Percentiles rank a stretch among this genome's conserved stretches.
phyloP scores from a whole-genome alignment of 1,140 invertebrate genomes.

The Tetragonula clypearis region DNA sequence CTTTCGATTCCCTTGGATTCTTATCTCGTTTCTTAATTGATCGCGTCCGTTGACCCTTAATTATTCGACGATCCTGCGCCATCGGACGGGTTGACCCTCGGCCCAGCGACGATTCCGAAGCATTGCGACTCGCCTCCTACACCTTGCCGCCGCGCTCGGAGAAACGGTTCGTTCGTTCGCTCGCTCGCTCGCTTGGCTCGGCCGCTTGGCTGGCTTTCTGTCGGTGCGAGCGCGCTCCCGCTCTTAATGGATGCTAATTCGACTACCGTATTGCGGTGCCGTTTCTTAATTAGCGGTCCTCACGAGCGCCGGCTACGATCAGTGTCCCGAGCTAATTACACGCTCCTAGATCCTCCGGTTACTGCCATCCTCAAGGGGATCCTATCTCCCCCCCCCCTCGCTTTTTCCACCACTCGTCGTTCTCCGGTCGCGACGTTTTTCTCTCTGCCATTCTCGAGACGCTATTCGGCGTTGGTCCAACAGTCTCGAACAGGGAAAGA shows the following conservation, averaged over 20 bases:
- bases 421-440: not conserved
- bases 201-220: conserved; percentile 29
- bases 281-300: conserved; percentile 69
- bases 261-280: conserved; percentile 68
- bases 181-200: conserved; percentile 3
- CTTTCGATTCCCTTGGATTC: conserved; percentile 47
- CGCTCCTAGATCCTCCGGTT: conserved; percentile 41
- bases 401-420: not conserved
- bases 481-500: not conserved
- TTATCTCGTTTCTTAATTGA: conserved; percentile 64
- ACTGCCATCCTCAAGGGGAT: not conserved
- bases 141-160: conserved; percentile 33
- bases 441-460: not conserved
- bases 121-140: conserved; percentile 19
- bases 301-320: conserved; percentile 56
- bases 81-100: conserved; percentile 3
- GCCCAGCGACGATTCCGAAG: not conserved
- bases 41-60: conserved; percentile 66
- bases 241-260: conserved; percentile 70
- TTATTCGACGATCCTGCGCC: conserved; percentile 62
- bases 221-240: conserved; percentile 50
- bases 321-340: conserved; percentile 65
- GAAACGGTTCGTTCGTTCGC: conserved; percentile 21
- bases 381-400: not conserved
- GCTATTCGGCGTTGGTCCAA: not conserved